Evolutionary conservation across 2,113 vertebrate species (phyloP), one percentile per base, ranked within the genome.

Genomic region (Scatophagus argus): DNA sequence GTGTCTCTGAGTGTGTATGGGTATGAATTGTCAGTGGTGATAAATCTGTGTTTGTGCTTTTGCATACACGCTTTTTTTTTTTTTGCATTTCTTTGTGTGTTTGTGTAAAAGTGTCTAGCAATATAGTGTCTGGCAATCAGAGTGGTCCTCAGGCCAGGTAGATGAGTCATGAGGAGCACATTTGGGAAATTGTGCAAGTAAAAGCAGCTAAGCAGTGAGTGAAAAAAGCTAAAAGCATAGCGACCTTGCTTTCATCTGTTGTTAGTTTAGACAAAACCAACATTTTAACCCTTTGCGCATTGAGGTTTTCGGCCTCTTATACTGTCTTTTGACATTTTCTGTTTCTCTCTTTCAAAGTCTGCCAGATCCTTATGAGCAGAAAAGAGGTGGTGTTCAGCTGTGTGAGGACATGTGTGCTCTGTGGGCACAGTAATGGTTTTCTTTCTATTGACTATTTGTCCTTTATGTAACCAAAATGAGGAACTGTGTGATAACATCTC

Each of bases 91-190:
- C 16, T n/a, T 3, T 27, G 27, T 38, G 27, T 58, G 51, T 62
- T 44, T 83, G 82, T 58, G 47, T 80, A 49, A 38, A 56, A 66
- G 67, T 65, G 34, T n/a, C n/a, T n/a, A n/a, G n/a, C n/a, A n/a
- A n/a, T n/a, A 51, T 55, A 62, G 51, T 44, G 74, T 68, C 44
- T 79, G 63, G 69, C 49, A 84, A 74, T 82, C 80, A 81, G 63
- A 76, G 43, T 56, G 63, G 55, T 77, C 86, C 75, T 74, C 52
- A 17, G 86, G 86, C 75, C 36, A 81, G 38, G 47, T 78, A 60
- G 79, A 77, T 81, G 84, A 81, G 74, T 89, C 79, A 77, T 59
- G 34, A 75, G 43, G 17, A 78, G 44, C 51, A 79, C 56, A 29
- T 87, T 78, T 69, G 67, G 34, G 54, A 83, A 65, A 71, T 34